Base-by-base conservation (phyloP, 2,888 invertebrate species). In the Clistopyga incitator region DNA sequence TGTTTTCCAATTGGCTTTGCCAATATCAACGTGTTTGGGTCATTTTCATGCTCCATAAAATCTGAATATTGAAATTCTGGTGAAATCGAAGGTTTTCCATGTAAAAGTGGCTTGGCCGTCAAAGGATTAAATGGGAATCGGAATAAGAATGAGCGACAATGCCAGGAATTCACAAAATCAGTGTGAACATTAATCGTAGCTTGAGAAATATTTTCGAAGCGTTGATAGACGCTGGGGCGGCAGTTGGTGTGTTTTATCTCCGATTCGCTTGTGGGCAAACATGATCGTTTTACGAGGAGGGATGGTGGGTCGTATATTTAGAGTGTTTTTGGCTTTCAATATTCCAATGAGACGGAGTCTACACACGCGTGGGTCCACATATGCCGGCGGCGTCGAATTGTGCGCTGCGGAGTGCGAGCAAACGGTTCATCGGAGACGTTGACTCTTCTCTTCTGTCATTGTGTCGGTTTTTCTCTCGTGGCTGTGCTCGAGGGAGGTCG, bases 401-500 rank as follows among this genome's bases (percentile, higher is more conserved):
- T 25, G 34, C 78, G 56, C 59, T 64, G 61, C 47, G 64, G 20
- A 61, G 42, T n/a, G n/a, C 54, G 47, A 72, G 56, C 75, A 64
- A 74, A 75, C 71, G 54, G 76, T 78, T 81, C 78, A 75, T 75
- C 72, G 78, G 38, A 56, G 77, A 71, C 76, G 70, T 56, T 72
- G 68, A 82, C 80, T 78, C 61, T 59, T 59, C 77, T 59, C 70
- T 80, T 86, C 80, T 75, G 74, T 81, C 79, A 72, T 82, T 81
- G 79, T 81, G 74, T 76, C 67, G 71, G 72, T 85, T 82, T 77
- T 59, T 84, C 78, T 84, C 78, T 84, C 77, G 54, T 65, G 83
- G 81, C 84, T 81, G 88, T 86, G 42, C 86, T 71, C 81, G 83
- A 88, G 86, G 86, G 88, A 91, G 88, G 90, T 89, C 89, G 89